These are phyloP conservation scores for Musca domestica DNA, from an alignment of 1,140 invertebrate genomes.

Conservation along the genomic window DNA sequence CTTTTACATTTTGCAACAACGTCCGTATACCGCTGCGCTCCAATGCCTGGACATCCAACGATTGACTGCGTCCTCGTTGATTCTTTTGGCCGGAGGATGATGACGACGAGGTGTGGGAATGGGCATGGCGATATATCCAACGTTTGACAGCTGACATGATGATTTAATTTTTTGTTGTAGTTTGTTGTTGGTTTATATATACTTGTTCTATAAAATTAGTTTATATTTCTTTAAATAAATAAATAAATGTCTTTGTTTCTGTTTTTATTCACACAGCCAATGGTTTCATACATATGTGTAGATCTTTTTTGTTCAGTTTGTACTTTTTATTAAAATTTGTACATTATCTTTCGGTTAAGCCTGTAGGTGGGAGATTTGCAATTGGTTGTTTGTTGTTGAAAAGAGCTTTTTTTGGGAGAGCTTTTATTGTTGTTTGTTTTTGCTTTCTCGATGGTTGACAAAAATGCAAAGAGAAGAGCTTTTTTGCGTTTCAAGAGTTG, in stretches of 20 bases:
- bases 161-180: slow-evolving; percentile 11
- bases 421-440: too few species aligned
- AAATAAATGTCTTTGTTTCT: neutral
- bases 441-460: too few species aligned
- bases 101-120: slow-evolving; percentile 57
- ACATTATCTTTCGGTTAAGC: too few species aligned
- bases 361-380: too few species aligned
- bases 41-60: slow-evolving; percentile 72
- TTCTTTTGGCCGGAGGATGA: slow-evolving; percentile 51
- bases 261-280: slow-evolving; percentile 6
- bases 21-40: slow-evolving; percentile 68
- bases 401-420: too few species aligned
- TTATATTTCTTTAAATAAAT: neutral
- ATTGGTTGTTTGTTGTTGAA: too few species aligned
- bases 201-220: neutral
- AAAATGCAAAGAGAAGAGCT: too few species aligned
- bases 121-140: slow-evolving; percentile 56
- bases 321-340: too few species aligned
- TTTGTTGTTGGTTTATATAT: neutral
- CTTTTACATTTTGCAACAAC: slow-evolving; percentile 48
- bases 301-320: too few species aligned
- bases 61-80: slow-evolving; percentile 63
- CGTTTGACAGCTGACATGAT: slow-evolving; percentile 63
- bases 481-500: too few species aligned
- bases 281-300: neutral